Percentiles rank a stretch among this genome's conserved stretches.
phyloP scores from a whole-genome alignment of 2,888 invertebrate species.

The Dioctria rufipes region DNA sequence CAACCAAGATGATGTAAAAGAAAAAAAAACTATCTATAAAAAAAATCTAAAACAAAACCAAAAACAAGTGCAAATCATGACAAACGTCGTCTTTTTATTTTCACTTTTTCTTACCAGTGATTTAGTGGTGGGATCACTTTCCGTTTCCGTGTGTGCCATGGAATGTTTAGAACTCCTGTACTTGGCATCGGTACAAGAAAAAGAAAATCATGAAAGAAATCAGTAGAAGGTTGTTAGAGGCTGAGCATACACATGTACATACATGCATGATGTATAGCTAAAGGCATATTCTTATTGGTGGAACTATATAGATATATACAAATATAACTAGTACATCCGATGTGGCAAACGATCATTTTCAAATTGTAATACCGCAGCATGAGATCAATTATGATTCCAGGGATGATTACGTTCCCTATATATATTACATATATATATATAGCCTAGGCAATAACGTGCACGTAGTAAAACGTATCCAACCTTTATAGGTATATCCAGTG shows the following conservation, averaged over 20 bases:
- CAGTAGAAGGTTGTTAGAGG: conserved; percentile 40
- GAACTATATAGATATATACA: not conserved
- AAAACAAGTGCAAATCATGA: not conserved
- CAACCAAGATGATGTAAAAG: no score
- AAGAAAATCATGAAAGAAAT: conserved; percentile 35
- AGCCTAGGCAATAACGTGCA: not conserved
- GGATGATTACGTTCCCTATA: conserved; percentile 44
- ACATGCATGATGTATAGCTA: not conserved
- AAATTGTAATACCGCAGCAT: conserved; percentile 53
- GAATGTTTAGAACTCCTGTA: conserved; percentile 17
- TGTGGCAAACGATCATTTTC: conserved; percentile 30
- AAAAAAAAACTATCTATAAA: no score
- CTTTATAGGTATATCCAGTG: not conserved
- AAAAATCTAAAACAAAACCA: no score
- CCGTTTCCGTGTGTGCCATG: conserved; percentile 39
- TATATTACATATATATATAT: not conserved
- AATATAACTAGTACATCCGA: conserved; percentile 12
- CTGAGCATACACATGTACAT: not conserved
- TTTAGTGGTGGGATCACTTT: conserved; percentile 50
- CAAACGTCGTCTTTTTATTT: not conserved
- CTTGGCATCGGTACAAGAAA: not conserved
- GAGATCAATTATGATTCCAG: conserved; percentile 52
- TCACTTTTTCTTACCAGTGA: conserved; percentile 32
- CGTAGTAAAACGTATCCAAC: not conserved
- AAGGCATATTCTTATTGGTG: conserved; percentile 7